phyloP scores from a whole-genome alignment of 35 echinoderm and acorn worm genomes.

The Patiria miniata region DNA sequence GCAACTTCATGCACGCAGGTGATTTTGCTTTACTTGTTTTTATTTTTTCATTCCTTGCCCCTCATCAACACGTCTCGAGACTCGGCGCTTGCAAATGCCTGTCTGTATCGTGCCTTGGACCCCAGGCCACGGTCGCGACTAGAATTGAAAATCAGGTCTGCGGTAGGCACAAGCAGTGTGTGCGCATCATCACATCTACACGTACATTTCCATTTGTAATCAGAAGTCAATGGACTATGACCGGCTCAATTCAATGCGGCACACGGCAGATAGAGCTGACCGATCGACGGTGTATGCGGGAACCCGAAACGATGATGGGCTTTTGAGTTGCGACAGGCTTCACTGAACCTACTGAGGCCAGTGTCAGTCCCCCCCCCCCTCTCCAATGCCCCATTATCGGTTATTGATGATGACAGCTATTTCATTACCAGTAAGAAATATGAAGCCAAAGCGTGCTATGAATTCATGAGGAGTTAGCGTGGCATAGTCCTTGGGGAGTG shows the following conservation, averaged over 20 bases:
- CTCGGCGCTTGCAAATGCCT: not conserved
- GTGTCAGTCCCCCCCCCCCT: not conserved
- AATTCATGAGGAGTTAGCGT: conserved; percentile 6
- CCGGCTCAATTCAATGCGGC: not conserved
- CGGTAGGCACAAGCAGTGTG: not conserved
- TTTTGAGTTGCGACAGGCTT: not conserved
- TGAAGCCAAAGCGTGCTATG: conserved; percentile 10
- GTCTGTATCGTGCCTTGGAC: not conserved
- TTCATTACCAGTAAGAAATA: conserved; percentile 28
- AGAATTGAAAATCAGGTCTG: conserved; percentile 16
- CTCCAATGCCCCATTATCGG: not conserved
- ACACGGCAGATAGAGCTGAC: too few relatives aligned
- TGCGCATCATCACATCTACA: not conserved
- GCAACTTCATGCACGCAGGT: too few relatives aligned
- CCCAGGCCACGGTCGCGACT: not conserved
- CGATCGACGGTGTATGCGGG: too few relatives aligned
- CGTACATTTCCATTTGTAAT: conserved; percentile 24
- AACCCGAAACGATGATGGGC: not conserved
- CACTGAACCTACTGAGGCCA: not conserved
- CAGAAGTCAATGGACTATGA: not conserved
- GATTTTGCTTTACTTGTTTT: not conserved
- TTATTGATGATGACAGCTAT: conserved; percentile 31
- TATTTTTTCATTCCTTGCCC: not conserved
- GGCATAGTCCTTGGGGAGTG: not conserved
- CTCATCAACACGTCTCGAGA: not conserved